Conservation (phyloP, 2,797 vertebrate species). For the Picus viridis region DNA sequence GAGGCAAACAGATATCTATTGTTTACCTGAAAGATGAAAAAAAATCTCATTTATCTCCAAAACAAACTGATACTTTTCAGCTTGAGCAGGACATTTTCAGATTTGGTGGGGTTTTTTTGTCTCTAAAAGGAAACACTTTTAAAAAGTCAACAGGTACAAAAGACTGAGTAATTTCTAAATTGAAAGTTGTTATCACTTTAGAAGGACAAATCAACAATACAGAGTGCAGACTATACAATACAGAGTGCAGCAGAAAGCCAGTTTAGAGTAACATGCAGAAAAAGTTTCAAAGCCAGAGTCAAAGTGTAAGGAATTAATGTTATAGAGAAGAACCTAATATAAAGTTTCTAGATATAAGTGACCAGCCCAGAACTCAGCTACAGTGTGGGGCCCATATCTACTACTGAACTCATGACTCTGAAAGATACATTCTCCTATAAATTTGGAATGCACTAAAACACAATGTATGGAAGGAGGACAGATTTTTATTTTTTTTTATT, state of each 20-base stretch:
- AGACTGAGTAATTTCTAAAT: background rate
- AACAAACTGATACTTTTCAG: background rate
- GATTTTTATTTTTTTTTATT: background rate
- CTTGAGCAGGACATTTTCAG: background rate
- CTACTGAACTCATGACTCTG: background rate
- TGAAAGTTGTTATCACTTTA: background rate
- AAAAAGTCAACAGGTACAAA: background rate
- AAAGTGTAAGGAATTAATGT: background rate
- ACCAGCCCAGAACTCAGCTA: background rate
- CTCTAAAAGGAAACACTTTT: background rate
- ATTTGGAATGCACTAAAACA: background rate
- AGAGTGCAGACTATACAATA: background rate
- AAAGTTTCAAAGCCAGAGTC: background rate
- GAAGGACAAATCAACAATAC: background rate
- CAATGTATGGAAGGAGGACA: accelerated
- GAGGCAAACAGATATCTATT: accelerated
- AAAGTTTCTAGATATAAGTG: background rate
- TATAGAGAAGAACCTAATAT: background rate
- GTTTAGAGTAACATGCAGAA: background rate
- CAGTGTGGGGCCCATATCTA: background rate
- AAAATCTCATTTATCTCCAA: background rate
- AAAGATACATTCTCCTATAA: background rate
- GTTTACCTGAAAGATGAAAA: background rate
- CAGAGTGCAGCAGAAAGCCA: background rate
- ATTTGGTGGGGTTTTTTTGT: background rate